Evolutionary conservation across 2,113 vertebrate species (phyloP).

Genomic region (Heterocephalus glaber): DNA sequence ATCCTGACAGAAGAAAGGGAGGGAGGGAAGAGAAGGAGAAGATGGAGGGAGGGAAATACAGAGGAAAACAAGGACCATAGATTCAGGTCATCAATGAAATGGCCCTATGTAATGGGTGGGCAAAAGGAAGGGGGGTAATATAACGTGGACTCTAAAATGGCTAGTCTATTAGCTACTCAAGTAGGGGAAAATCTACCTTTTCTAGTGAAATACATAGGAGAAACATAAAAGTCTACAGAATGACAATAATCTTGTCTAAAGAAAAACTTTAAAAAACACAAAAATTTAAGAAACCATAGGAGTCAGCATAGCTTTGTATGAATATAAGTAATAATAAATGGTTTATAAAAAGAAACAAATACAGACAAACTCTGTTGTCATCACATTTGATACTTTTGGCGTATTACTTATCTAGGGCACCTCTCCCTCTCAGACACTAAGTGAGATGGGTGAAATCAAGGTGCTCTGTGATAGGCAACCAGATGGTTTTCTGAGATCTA

Average conservation of each 20-base stretch:
- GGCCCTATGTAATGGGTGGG: not conserved
- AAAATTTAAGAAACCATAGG: not conserved
- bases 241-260: not conserved
- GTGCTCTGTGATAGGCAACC: not conserved
- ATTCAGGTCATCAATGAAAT: not conserved
- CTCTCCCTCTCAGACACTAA: not conserved
- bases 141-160: not conserved
- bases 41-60: not conserved
- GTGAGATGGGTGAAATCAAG: not conserved
- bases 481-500: not conserved
- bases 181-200: not conserved
- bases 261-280: not conserved
- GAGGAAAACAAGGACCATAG: not conserved
- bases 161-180: not conserved
- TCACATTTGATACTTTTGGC: not conserved
- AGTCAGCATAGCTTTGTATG: not conserved
- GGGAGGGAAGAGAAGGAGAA: not conserved
- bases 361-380: not conserved
- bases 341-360: constrained; percentile 20
- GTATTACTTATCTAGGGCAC: not conserved
- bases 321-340: not conserved
- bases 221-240: not conserved
- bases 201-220: not conserved
- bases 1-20: not conserved
- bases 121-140: not conserved